Conservation (phyloP, 1,140 invertebrate genomes). For the Monomorium pharaonis region DNA sequence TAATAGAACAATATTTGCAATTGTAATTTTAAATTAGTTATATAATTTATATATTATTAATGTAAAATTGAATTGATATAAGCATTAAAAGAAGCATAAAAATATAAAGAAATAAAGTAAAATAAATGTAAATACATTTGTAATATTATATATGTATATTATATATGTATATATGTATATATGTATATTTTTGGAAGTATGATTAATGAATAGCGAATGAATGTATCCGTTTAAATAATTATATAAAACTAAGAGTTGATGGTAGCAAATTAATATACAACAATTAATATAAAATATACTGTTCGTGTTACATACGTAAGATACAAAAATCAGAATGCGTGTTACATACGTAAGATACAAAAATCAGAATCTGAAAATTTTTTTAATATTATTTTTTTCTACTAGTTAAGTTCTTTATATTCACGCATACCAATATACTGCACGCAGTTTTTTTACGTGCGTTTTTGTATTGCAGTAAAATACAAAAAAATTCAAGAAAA, state of each 20-base stretch:
- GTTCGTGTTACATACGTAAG: not conserved
- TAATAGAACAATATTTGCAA: too few relatives aligned
- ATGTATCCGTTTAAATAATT: not conserved
- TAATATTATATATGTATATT: not conserved
- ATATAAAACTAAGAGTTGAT: not conserved
- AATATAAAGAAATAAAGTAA: not conserved
- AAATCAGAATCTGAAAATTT: not conserved
- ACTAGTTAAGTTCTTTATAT: slow-evolving; percentile 2
- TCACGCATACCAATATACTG: not conserved
- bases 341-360: not conserved
- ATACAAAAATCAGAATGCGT: not conserved
- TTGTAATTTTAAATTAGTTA: too few relatives aligned
- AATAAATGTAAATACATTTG: not conserved
- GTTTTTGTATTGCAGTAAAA: slow-evolving; percentile 33
- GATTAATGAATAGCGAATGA: not conserved
- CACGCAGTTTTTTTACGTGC: slow-evolving; percentile 18
- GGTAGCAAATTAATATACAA: not conserved
- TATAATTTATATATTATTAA: not conserved
- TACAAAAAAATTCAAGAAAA: slow-evolving; percentile 52
- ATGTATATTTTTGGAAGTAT: not conserved
- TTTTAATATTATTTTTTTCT: not conserved
- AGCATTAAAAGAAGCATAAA: not conserved
- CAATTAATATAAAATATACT: not conserved
- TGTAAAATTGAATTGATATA: not conserved
- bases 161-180: too few relatives aligned